Evolutionary conservation across 1,140 invertebrate genomes (phyloP), one percentile per base, ranked within the genome.

Genomic region (Ceratoteleas bidentatus): DNA sequence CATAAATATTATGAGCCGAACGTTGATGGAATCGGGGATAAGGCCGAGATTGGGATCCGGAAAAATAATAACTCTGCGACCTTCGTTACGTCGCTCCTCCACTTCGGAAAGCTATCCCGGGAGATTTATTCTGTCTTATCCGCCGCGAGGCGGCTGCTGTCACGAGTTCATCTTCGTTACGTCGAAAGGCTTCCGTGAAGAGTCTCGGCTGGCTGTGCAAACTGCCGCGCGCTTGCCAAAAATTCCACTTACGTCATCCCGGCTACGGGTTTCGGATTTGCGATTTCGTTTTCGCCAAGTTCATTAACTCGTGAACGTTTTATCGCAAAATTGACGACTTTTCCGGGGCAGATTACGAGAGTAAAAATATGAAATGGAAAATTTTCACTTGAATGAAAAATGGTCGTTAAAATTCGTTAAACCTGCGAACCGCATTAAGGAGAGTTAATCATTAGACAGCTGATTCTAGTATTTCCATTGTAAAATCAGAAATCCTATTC

Each of bases 21-120:
- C 15, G 16, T 14, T 74, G 70, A 74, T 74, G 61, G 45, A 52
- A 74, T 65, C 70, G 65, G 40, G 61, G 61, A 74, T 74, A 65
- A 65, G 34, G 34, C 7, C 11, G 47, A 56, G 38, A 72, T 62
- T 58, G 60, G 52, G 58, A 57, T 64, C 45, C 53, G 33, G 60
- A 73, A 64, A 64, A 73, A 73, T 73, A 64, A 73, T 64, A 73
- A 73, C 53, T 34, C 34, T 11, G 40, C 56, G 60, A 61, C 50
- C 52, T 73, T 73, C 60, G 57, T 73, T 64, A 73, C 50, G 32
- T 57, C 53, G 7, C 36, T 57, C 47, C 52, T 49, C 15, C 8
- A 38, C 33, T 73, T 64, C 53, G 15, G 34, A 57, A 73, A 64
- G 40, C 34, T 57, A 73, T 64, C 40, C 34, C 45, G 7, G n/a